Base-by-base conservation (phyloP, 2,113 vertebrate species). In the Pagrus major region DNA sequence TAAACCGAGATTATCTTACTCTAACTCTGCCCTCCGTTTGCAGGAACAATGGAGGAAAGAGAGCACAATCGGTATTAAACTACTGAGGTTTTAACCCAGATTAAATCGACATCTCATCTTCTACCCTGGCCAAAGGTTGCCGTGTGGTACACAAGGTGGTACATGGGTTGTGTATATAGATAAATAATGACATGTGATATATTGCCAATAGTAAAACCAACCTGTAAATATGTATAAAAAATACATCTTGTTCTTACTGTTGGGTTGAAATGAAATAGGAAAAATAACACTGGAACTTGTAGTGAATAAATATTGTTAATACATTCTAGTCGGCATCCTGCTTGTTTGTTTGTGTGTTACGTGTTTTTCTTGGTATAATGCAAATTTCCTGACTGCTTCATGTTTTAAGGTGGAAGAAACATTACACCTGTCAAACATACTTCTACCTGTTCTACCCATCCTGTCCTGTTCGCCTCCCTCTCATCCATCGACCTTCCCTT, bases 241-340 rank as follows among this genome's bases (percentile, higher is more conserved):
- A n/a, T 69, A 87, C 59, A 83, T 78, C 39, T 81, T 91, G 78
- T 90, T 89, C 87, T 92, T 86, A 93, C 81, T 68, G 84, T 92
- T 83, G 78, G 77, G 64, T 87, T 77, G 64, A 90, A 89, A 85
- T 91, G 52, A 85, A 88, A 84, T 90, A 84, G 78, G 71, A 85
- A 90, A 76, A 92, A 84, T 89, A 91, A 92, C 90, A 89, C 70
- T 92, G 87, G 82, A 90, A 81, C 76, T 88, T 93, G 87, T 92
- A 88, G 80, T 93, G 79, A 94, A 93, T 92, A 93, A 94, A 94
- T 84, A 90, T 82, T 90, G 84, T 91, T 93, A 92, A 94, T 93
- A 93, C 86, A 88, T 92, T 90, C 77, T 84, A 85, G 31, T 37
- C 0, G 10, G 61, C 35, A 35, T 66, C 10, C 16, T 0, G 3